Evolutionary conservation across 2,888 invertebrate species (phyloP).

Genomic region (Eilema griseolum): DNA sequence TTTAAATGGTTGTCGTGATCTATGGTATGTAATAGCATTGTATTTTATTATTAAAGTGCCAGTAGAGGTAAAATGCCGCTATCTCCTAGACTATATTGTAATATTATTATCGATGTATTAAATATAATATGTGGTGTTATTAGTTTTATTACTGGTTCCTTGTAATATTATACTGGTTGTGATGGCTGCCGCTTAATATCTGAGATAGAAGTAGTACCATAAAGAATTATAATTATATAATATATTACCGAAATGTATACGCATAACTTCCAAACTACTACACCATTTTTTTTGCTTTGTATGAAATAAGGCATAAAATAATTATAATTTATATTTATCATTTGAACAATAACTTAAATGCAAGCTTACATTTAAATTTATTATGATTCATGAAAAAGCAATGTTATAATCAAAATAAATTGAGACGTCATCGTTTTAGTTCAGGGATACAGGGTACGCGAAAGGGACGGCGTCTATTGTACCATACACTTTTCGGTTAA

Average conservation of each 20-base stretch:
- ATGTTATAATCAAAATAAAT: not conserved
- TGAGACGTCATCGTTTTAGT: not conserved
- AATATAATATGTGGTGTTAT: constrained; percentile 19
- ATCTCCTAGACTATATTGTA: constrained; percentile 29
- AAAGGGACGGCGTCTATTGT: not conserved
- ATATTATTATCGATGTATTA: constrained; percentile 42
- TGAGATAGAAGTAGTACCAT: not conserved
- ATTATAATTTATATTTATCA: too few relatives aligned
- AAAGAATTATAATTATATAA: not conserved
- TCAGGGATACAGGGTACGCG: not conserved
- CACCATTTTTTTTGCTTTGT: too few relatives aligned
- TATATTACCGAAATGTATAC: too few relatives aligned
- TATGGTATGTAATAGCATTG: not conserved
- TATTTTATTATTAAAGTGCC: not conserved
- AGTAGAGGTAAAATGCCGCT: constrained; percentile 8
- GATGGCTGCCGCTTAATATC: constrained; percentile 17
- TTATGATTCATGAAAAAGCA: not conserved
- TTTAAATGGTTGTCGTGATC: not conserved
- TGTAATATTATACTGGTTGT: constrained; percentile 10
- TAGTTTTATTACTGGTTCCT: constrained; percentile 15
- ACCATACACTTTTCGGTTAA: not conserved
- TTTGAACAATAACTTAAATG: too few relatives aligned
- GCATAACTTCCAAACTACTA: too few relatives aligned
- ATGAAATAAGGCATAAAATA: too few relatives aligned
- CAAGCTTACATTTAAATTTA: not conserved